A percentile compares a stretch with the other conserved stretches of the same genome.
Conservation (phyloP, 1,140 invertebrate genomes). For the roundworm (Caenorhabditis elegans) region DNA sequence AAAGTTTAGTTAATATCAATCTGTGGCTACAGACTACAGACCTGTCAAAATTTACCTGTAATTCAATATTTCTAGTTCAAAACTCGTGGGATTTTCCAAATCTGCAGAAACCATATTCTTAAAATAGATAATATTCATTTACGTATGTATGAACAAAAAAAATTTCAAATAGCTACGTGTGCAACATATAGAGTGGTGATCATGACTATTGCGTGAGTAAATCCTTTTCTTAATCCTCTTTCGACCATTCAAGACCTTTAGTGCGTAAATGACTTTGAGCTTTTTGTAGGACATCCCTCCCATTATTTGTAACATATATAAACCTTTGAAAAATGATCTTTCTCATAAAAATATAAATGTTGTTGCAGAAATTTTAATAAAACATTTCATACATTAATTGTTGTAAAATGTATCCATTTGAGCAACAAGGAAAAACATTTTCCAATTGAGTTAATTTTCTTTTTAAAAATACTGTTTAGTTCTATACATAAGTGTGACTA, state of each 20-base stretch:
- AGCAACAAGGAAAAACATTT: background rate
- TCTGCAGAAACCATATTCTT: no score
- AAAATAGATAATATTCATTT: background rate
- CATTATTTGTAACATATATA: background rate
- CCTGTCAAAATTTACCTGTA: no score
- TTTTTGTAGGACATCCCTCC: background rate
- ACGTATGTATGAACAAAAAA: background rate
- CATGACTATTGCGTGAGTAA: background rate
- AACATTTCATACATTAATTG: no score
- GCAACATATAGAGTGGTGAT: background rate
- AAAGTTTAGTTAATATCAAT: no score
- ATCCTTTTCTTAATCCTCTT: background rate
- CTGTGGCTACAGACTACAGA: no score
- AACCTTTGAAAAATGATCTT: no score
- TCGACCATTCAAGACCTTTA: conserved; percentile 2
- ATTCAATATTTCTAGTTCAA: no score
- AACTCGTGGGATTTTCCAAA: no score
- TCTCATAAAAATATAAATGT: no score
- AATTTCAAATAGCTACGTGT: background rate
- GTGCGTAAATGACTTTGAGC: background rate
- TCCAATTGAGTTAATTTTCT: background rate
- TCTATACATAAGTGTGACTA: no score
- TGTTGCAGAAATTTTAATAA: no score
- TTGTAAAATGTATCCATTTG: background rate
- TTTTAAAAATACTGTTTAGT: no score